Conservation (phyloP, 2,113 vertebrate genomes). For the Cololabis saira region DNA sequence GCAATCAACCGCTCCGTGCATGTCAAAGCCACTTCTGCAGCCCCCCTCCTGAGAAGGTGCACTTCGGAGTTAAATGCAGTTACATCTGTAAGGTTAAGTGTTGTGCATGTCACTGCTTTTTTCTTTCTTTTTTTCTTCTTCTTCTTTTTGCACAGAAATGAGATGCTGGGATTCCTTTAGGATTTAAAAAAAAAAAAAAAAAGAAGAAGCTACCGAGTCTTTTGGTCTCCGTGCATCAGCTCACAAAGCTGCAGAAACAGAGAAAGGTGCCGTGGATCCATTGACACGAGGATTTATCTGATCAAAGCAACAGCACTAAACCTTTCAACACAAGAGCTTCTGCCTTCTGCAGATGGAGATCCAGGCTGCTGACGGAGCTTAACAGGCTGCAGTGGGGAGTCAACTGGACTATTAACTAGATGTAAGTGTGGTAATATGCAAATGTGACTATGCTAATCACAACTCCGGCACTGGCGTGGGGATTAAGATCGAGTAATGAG, state of each 20-base stretch:
- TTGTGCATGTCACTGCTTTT: slow-evolving; percentile 30
- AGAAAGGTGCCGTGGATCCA: slow-evolving; percentile 26
- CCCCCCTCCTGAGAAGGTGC: slow-evolving; percentile 29
- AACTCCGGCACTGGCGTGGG: slow-evolving; percentile 23
- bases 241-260: slow-evolving; percentile 21
- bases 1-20: slow-evolving; percentile 9
- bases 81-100: slow-evolving; percentile 37
- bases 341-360: slow-evolving; percentile 48
- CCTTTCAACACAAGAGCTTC: slow-evolving; percentile 40
- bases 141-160: slow-evolving; percentile 22
- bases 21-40: slow-evolving; percentile 39
- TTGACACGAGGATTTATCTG: slow-evolving; percentile 55
- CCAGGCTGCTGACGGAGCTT: slow-evolving; percentile 57
- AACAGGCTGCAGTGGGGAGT: slow-evolving; percentile 47
- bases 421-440: slow-evolving; percentile 64
- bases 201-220: background rate
- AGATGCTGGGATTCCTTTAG: slow-evolving; percentile 22
- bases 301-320: slow-evolving; percentile 62
- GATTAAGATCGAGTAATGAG: slow-evolving; percentile 56
- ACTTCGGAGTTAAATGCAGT: slow-evolving; percentile 51
- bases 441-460: slow-evolving; percentile 66
- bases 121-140: slow-evolving; percentile 23
- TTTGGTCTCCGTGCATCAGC: slow-evolving; percentile 9
- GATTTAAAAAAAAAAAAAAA: background rate
- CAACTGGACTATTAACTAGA: slow-evolving; percentile 39